These are phyloP conservation scores for Aplodontia rufa DNA, from an alignment of 2,113 vertebrate genomes.

Conservation along the genomic window DNA sequence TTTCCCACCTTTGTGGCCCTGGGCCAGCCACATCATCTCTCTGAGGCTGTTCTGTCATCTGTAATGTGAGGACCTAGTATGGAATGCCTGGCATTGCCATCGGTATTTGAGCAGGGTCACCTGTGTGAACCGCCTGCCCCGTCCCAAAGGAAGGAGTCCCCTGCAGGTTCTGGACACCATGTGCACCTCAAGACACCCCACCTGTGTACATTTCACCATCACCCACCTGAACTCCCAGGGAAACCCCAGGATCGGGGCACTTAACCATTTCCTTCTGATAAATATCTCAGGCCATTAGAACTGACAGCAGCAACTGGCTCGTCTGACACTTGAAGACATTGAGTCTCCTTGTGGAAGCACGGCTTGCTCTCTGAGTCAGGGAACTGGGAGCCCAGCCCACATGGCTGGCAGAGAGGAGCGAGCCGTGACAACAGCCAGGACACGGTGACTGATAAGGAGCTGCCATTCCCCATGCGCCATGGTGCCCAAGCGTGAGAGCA, in stretches of 20 bases:
- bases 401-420: background rate
- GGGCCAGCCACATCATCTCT: background rate
- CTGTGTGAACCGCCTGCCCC: fast-evolving
- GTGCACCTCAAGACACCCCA: background rate
- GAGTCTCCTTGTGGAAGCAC: background rate
- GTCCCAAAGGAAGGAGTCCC: background rate
- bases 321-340: conserved; percentile 42
- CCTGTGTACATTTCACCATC: background rate
- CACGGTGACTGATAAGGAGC: background rate
- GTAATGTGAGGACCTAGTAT: background rate
- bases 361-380: background rate
- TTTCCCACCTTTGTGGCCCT: background rate
- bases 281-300: conserved; percentile 40
- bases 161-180: fast-evolving
- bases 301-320: conserved; percentile 39
- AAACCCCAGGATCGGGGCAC: conserved; percentile 33
- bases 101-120: background rate
- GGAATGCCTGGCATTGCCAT: background rate
- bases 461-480: background rate
- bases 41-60: background rate
- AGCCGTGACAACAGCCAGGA: background rate
- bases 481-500: background rate
- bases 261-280: conserved; percentile 68
- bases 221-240: background rate
- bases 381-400: background rate